These are phyloP conservation scores for Pachliopta kotzebuea DNA, from an alignment of 2,888 invertebrate genomes.

Conservation along the genomic window DNA sequence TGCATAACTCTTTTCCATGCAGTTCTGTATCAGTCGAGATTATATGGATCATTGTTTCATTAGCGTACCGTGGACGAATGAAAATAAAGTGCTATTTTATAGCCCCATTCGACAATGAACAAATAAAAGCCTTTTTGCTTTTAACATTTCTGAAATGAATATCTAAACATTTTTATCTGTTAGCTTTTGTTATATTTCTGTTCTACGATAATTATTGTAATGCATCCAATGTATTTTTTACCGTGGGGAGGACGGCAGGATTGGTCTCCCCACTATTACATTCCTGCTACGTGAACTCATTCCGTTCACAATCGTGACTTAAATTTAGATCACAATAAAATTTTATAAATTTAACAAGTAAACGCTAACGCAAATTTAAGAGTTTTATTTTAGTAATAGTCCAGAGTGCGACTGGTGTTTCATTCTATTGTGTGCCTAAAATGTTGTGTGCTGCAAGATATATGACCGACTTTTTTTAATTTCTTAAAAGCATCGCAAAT, in stretches of 20 bases:
- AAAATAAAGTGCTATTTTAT: neutral
- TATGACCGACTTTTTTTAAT: too few species aligned
- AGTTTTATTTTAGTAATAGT: too few species aligned
- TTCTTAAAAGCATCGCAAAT: too few species aligned
- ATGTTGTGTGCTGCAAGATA: too few species aligned
- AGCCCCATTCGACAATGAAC: neutral
- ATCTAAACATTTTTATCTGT: conserved; percentile 1
- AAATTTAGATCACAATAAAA: too few species aligned
- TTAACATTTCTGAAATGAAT: neutral
- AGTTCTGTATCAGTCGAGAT: conserved; percentile 22
- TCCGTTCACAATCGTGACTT: neutral
- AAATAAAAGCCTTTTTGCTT: neutral
- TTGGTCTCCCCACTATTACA: too few species aligned
- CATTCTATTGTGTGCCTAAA: too few species aligned
- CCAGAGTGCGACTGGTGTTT: too few species aligned
- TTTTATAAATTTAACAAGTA: too few species aligned
- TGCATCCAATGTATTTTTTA: neutral
- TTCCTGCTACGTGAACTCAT: too few species aligned
- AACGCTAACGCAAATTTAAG: too few species aligned
- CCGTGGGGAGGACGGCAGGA: too few species aligned
- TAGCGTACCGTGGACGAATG: neutral
- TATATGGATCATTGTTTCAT: conserved; percentile 14
- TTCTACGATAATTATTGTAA: neutral
- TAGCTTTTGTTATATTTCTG: neutral
- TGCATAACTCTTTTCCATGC: conserved; percentile 25